These are phyloP conservation scores for Protonemura montana DNA, from an alignment of 2,888 invertebrate species.

Conservation along the genomic window DNA sequence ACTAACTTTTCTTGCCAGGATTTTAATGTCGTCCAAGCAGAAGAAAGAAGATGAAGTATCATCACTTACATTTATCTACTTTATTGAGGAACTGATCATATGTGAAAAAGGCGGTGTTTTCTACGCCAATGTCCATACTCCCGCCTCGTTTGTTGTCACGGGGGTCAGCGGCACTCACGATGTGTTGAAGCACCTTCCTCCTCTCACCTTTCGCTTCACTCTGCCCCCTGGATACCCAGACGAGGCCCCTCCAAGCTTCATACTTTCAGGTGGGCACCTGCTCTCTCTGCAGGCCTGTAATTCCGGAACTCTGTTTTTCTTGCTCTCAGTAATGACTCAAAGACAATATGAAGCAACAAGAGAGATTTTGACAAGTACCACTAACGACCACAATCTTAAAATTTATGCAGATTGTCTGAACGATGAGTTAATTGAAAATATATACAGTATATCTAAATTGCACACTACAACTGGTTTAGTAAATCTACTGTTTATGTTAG, in stretches of 20 bases:
- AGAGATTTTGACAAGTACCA: too few species aligned
- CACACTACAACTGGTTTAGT: too few species aligned
- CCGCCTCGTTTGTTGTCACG: background rate
- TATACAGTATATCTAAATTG: too few species aligned
- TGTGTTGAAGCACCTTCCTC: slow-evolving; percentile 60
- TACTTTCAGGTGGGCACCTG: background rate
- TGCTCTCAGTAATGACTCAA: too few species aligned
- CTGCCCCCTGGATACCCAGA: slow-evolving; percentile 64
- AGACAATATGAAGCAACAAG: too few species aligned
- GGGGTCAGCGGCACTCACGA: background rate
- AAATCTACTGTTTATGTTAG: too few species aligned
- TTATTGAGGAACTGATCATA: background rate
- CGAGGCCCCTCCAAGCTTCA: background rate
- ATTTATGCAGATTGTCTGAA: too few species aligned
- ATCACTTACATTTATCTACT: background rate
- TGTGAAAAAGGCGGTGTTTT: background rate
- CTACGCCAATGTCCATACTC: background rate
- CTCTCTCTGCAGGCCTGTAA: too few species aligned
- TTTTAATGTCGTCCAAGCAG: background rate
- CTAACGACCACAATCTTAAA: too few species aligned
- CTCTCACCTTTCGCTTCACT: slow-evolving; percentile 62
- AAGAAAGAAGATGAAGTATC: background rate
- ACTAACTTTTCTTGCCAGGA: too few species aligned
- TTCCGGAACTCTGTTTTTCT: too few species aligned
- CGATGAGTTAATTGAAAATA: too few species aligned